A percentile compares a stretch with the other conserved stretches of the same genome.
These are phyloP conservation scores for Achlya flavicornis DNA, from an alignment of 2,888 invertebrate genomes.

Conservation along the genomic window DNA sequence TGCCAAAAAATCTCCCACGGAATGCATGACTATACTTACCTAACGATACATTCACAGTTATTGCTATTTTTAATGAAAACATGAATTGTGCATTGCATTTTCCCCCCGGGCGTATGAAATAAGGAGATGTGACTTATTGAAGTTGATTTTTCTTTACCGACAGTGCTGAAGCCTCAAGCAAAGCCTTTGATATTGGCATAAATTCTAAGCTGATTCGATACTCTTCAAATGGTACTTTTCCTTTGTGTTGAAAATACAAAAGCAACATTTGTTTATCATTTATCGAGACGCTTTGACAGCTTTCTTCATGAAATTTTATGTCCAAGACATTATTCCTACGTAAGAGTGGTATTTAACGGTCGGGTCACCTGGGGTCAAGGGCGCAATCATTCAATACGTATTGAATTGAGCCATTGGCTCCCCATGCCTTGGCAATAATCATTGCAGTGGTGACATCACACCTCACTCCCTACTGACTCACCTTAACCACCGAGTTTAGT, in stretches of 20 bases:
- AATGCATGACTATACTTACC: constrained; percentile 15
- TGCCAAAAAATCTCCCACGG: constrained; percentile 18
- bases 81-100: background rate
- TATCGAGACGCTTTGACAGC: background rate
- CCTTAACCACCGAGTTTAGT: constrained; percentile 11
- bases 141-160: background rate
- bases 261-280: background rate
- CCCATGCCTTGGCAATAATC: constrained; percentile 11
- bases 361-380: background rate
- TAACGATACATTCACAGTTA: constrained; percentile 18
- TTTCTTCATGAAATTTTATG: background rate
- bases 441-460: constrained; percentile 29
- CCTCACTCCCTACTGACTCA: constrained; percentile 35
- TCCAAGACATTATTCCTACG: background rate
- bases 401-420: constrained; percentile 20
- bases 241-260: constrained; percentile 7
- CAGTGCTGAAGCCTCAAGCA: background rate
- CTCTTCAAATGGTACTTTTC: background rate
- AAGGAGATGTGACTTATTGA: background rate
- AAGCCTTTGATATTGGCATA: constrained; percentile 6
- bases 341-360: background rate
- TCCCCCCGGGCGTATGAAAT: background rate
- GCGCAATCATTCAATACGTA: background rate
- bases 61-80: background rate
- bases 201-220: background rate